These are phyloP conservation scores for Siniperca knerii DNA, from an alignment of 2,113 vertebrate genomes.

Conservation along the genomic window DNA sequence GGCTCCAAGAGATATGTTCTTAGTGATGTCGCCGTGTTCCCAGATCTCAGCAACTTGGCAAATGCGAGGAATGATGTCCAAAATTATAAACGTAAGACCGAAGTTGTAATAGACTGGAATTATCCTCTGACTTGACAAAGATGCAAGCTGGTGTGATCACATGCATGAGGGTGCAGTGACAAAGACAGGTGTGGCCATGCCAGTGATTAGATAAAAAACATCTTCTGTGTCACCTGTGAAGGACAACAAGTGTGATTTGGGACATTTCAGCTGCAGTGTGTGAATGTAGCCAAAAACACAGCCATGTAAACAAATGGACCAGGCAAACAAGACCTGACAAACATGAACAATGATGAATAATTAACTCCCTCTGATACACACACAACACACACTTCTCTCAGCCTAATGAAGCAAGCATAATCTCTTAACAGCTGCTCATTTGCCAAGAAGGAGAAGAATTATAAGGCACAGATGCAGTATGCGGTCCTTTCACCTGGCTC, in stretches of 20 bases:
- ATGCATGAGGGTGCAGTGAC: not conserved
- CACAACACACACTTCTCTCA: not conserved
- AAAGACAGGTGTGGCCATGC: not conserved
- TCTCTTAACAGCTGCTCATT: not conserved
- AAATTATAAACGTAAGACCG: not conserved
- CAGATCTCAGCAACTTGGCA: not conserved
- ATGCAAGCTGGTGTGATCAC: not conserved
- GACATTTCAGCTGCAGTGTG: not conserved
- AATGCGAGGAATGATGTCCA: not conserved
- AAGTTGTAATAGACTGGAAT: not conserved
- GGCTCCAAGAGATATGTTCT: not conserved
- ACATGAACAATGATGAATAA: not conserved
- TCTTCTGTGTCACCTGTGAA: not conserved
- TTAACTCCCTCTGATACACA: too few relatives aligned
- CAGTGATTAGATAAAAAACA: not conserved
- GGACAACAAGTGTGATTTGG: not conserved
- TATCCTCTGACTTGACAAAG: not conserved
- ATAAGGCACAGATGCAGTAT: constrained; percentile 8
- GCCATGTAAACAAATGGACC: not conserved
- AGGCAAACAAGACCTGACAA: not conserved
- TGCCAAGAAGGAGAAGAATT: constrained; percentile 1
- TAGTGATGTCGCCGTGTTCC: not conserved
- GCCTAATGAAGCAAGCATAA: not conserved
- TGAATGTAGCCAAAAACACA: not conserved
- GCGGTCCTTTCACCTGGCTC: not conserved